These are phyloP conservation scores for Sceloporus tristichus DNA, from an alignment of 2,113 vertebrate species.

Conservation along the genomic window DNA sequence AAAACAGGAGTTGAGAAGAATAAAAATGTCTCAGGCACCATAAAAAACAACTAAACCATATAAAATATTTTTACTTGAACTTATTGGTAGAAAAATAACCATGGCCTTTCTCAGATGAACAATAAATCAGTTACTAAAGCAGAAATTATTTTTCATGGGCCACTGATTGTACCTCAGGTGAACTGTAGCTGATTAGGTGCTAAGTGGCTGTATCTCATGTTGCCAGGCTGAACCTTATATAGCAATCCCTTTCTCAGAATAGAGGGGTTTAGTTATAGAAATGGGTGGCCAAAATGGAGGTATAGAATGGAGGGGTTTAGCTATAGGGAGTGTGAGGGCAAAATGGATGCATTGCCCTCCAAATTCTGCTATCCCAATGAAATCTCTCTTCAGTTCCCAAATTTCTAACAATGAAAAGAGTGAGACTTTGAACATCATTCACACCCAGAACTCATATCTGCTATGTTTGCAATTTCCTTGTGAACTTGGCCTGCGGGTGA, in stretches of 20 bases:
- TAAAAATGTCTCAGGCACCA: background rate
- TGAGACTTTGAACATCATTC: too few relatives aligned
- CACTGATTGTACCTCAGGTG: constrained; percentile 75
- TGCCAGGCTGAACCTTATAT: background rate
- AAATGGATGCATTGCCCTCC: too few relatives aligned
- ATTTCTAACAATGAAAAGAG: too few relatives aligned
- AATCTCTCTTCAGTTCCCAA: too few relatives aligned
- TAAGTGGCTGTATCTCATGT: constrained; percentile 61
- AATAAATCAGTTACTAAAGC: constrained; percentile 66
- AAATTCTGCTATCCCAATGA: too few relatives aligned
- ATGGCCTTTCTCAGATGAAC: constrained; percentile 49
- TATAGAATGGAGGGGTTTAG: too few relatives aligned
- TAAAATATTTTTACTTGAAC: background rate
- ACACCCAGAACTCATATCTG: too few relatives aligned
- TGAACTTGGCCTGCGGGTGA: too few relatives aligned
- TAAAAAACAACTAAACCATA: background rate
- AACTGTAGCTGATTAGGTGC: constrained; percentile 74
- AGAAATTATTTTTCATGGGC: constrained; percentile 67
- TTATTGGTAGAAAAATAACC: constrained; percentile 59
- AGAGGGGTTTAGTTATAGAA: too few relatives aligned
- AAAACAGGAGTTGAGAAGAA: background rate
- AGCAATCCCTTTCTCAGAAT: constrained; percentile 36
- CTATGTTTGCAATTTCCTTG: too few relatives aligned
- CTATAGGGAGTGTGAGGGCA: too few relatives aligned
- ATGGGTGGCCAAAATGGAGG: too few relatives aligned